These are phyloP conservation scores for Schizotus pectinicornis DNA, from an alignment of 2,888 invertebrate species.

Conservation along the genomic window DNA sequence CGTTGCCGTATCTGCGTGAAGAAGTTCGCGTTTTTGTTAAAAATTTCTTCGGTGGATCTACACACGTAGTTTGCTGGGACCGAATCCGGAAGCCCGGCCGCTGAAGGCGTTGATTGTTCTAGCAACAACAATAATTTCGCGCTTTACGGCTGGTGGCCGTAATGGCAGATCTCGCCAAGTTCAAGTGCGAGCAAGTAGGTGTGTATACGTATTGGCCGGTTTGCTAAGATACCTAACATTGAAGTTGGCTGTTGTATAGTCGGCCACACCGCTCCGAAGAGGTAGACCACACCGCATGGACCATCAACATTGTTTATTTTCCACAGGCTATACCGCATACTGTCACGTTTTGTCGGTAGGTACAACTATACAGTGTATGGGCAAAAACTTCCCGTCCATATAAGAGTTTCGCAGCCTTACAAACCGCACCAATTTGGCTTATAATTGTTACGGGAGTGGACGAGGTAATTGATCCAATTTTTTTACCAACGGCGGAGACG, in stretches of 20 bases:
- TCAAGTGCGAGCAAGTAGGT: no score
- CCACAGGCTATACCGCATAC: conserved; percentile 42
- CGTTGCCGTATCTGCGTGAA: no score
- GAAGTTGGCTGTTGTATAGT: background rate
- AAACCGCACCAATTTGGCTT: conserved; percentile 39
- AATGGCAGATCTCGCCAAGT: no score
- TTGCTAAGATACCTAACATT: conserved; percentile 10
- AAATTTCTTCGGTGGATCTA: no score
- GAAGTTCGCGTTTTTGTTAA: no score
- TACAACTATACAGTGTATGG: conserved; percentile 33
- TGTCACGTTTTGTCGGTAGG: conserved; percentile 46
- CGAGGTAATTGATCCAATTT: conserved; percentile 34
- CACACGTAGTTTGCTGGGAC: no score
- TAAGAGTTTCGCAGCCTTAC: conserved; percentile 33
- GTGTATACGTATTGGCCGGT: no score
- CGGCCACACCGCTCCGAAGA: no score
- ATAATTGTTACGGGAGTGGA: conserved; percentile 36
- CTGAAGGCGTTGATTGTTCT: conserved; percentile 17
- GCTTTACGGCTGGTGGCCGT: no score
- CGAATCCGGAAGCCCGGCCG: no score
- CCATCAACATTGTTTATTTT: conserved; percentile 43
- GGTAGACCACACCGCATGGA: background rate
- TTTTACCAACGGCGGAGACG: conserved; percentile 22
- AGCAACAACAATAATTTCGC: conserved; percentile 23
- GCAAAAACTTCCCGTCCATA: conserved; percentile 39